These are phyloP conservation scores for Luscinia luscinia DNA, from an alignment of 2,797 vertebrate species.

Conservation along the genomic window DNA sequence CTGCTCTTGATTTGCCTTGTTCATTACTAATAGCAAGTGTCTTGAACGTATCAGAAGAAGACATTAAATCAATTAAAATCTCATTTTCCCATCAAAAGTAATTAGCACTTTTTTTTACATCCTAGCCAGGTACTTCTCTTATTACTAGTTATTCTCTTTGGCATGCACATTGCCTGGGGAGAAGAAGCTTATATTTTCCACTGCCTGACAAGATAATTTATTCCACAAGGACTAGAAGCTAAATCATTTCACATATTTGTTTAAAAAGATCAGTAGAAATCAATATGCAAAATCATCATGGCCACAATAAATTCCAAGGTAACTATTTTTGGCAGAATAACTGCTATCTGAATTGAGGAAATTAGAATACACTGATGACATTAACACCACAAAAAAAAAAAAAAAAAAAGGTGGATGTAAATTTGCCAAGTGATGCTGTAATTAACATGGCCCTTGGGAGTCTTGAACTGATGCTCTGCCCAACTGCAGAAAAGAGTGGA, in stretches of 20 bases:
- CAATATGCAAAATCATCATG: neutral
- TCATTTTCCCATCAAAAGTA: conserved; percentile 32
- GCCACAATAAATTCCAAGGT: neutral
- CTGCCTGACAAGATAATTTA: neutral
- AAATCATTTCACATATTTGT: neutral
- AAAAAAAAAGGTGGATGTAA: neutral
- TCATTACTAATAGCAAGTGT: neutral
- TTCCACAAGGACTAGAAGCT: neutral
- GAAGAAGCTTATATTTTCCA: neutral
- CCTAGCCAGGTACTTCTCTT: conserved; percentile 23
- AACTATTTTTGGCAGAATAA: conserved; percentile 4
- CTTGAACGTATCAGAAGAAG: conserved; percentile 21
- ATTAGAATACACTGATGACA: neutral
- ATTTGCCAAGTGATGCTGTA: conserved; percentile 17
- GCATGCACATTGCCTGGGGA: neutral
- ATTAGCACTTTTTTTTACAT: conserved; percentile 1
- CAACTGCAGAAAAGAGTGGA: neutral
- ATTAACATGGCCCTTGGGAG: neutral
- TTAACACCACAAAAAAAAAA: neutral
- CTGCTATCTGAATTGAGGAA: neutral
- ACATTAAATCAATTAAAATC: conserved; percentile 39
- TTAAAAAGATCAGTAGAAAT: neutral
- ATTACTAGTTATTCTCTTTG: conserved; percentile 3
- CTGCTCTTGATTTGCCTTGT: conserved; percentile 1
- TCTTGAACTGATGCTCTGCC: neutral